These are phyloP conservation scores for Callospermophilus lateralis DNA, from an alignment of 2,113 vertebrate genomes.

Conservation along the genomic window DNA sequence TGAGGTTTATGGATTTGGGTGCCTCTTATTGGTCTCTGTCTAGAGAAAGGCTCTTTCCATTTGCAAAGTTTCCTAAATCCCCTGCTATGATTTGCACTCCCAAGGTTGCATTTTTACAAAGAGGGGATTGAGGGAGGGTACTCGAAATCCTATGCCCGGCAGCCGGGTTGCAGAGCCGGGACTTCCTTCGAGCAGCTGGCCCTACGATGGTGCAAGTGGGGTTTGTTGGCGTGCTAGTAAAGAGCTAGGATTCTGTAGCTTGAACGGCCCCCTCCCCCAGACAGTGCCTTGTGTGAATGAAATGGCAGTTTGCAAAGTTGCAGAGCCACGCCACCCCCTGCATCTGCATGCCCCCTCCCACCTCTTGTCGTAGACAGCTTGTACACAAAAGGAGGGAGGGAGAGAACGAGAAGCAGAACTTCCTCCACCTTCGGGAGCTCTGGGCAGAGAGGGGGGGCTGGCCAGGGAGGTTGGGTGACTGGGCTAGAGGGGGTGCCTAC, in stretches of 20 bases:
- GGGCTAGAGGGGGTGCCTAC: not conserved
- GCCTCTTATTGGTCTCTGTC: not conserved
- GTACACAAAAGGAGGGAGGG: constrained; percentile 82
- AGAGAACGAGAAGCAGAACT: constrained; percentile 53
- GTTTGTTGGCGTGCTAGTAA: not conserved
- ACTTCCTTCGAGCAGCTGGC: not conserved
- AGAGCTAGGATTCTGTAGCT: constrained; percentile 57
- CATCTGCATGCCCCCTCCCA: constrained; percentile 77
- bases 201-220: not conserved
- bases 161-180: not conserved
- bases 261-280: constrained; percentile 48
- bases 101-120: not conserved
- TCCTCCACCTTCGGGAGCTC: constrained; percentile 63
- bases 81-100: not conserved
- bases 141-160: not conserved
- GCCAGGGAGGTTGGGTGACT: not conserved
- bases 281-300: constrained; percentile 82
- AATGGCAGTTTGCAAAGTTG: constrained; percentile 81
- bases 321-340: constrained; percentile 62
- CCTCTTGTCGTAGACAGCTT: constrained; percentile 71
- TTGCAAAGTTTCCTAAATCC: constrained; percentile 71
- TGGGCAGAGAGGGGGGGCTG: not conserved
- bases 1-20: not conserved
- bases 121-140: not conserved
- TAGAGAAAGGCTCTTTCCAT: constrained; percentile 47